Percentiles rank a stretch among this genome's conserved stretches.
These are phyloP conservation scores for Hydropotes inermis DNA, from an alignment of 2,113 vertebrate genomes.

Conservation along the genomic window DNA sequence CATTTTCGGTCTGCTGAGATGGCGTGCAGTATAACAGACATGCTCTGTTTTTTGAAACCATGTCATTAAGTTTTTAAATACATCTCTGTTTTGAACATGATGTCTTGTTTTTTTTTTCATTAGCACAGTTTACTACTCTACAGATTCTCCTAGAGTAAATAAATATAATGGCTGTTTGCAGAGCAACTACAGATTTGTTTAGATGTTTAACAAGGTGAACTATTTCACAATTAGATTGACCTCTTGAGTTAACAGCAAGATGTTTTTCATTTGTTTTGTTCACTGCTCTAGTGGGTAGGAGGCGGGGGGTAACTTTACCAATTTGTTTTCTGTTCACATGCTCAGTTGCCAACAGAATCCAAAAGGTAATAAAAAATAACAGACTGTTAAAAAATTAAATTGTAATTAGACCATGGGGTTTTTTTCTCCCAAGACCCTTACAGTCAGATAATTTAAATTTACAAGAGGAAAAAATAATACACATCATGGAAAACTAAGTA, in stretches of 20 bases:
- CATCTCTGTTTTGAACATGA: constrained; percentile 12
- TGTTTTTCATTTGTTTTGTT: constrained; percentile 26
- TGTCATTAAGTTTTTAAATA: constrained; percentile 2
- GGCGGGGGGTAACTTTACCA: background rate
- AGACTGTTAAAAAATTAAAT: constrained; percentile 44
- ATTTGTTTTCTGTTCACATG: constrained; percentile 43
- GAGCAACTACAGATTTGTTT: constrained; percentile 63
- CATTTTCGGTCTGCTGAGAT: constrained; percentile 1
- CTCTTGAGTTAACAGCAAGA: background rate
- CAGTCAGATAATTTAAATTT: constrained; percentile 61
- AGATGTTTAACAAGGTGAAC: constrained; percentile 64
- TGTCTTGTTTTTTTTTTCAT: constrained; percentile 46
- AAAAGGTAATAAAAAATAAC: constrained; percentile 32
- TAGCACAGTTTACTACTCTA: constrained; percentile 64
- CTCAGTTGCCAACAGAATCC: constrained; percentile 47
- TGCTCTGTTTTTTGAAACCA: constrained; percentile 41
- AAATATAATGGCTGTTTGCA: constrained; percentile 57
- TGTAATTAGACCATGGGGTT: constrained; percentile 21
- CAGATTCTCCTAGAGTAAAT: constrained; percentile 42
- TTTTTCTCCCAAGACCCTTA: background rate
- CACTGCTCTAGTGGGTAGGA: background rate
- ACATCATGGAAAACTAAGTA: constrained; percentile 52
- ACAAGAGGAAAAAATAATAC: constrained; percentile 40
- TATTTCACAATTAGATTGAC: constrained; percentile 68
- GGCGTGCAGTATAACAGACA: constrained; percentile 13